Base-by-base conservation (phyloP, 1,140 invertebrate genomes). In the Phymastichus coffea region DNA sequence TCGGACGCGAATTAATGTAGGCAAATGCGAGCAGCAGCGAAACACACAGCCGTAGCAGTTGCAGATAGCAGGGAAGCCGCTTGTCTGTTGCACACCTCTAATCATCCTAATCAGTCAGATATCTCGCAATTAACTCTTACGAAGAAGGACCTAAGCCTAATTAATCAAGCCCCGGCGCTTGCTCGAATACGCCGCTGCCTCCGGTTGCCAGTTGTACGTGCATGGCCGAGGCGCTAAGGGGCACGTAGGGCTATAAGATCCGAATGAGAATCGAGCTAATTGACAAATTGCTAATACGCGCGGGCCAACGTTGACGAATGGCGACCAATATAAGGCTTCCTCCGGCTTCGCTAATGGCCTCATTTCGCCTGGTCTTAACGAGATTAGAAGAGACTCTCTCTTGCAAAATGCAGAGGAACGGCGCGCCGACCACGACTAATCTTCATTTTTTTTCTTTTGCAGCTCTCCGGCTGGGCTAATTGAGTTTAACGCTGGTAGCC, bases 221-320 rank as follows among this genome's bases (percentile, higher is more conserved):
- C 20, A 17, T 17, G 35, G 23, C 23, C 22, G 38, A 53, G 25
- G 51, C 20, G 33, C 15, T 28, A 53, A 51, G 25, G n/a, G n/a
- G n/a, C 48, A 38, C 12, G n/a, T n/a, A n/a, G n/a, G n/a, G n/a
- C n/a, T n/a, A n/a, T n/a, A n/a, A n/a, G n/a, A n/a, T n/a, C n/a
- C n/a, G n/a, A n/a, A n/a, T n/a, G n/a, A n/a, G n/a, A 20, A 46
- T 33, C 12, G 28, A 1, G 28, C 17, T 48, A 48, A 57, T 57
- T 48, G 54, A 40, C 44, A 57, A 38, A 57, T 57, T 48, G 33
- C 22, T 19, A 48, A 57, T 57, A n/a, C 3, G 8, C 8, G 4
- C 14, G 19, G 3, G 22, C 20, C 37, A 10, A 15, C 37, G 14
- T 38, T 55, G 52, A 56, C 43, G 54, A 47, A 56, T 46, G 30